Conservation (phyloP, 2,888 invertebrate genomes). For the Leptura quadrifasciata region DNA sequence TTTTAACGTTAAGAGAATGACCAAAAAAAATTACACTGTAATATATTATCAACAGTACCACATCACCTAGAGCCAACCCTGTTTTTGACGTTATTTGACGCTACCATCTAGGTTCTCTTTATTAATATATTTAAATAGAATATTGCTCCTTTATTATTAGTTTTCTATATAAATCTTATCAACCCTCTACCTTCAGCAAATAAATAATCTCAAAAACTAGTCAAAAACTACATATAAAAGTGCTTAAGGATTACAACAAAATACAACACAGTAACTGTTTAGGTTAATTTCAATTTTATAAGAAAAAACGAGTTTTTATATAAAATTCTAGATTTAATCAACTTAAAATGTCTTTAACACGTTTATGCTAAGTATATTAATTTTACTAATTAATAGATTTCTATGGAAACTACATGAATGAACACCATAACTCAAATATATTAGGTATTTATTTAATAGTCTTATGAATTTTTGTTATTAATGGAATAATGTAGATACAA, state of each 20-base stretch:
- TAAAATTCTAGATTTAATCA: neutral
- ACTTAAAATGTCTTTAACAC: neutral
- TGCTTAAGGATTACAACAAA: neutral
- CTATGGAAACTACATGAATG: constrained; percentile 15
- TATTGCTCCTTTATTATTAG: too few species aligned
- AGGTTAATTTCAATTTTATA: neutral
- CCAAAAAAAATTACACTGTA: too few species aligned
- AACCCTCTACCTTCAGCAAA: neutral
- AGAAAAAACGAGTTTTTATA: neutral
- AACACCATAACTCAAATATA: neutral
- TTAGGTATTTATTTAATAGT: neutral
- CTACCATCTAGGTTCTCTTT: too few species aligned
- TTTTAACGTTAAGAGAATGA: too few species aligned
- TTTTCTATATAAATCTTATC: too few species aligned
- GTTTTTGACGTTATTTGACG: too few species aligned
- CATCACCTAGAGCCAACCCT: too few species aligned
- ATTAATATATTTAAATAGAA: too few species aligned
- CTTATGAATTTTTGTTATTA: neutral
- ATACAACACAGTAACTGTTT: neutral
- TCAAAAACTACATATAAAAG: neutral
- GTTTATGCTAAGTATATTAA: constrained; percentile 3
- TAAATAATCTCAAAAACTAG: neutral
- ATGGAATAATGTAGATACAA: neutral
- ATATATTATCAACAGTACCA: too few species aligned
- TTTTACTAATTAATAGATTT: constrained; percentile 5